phyloP scores from a whole-genome alignment of 2,797 vertebrate species.

The Pseudomugil gertrudae region DNA sequence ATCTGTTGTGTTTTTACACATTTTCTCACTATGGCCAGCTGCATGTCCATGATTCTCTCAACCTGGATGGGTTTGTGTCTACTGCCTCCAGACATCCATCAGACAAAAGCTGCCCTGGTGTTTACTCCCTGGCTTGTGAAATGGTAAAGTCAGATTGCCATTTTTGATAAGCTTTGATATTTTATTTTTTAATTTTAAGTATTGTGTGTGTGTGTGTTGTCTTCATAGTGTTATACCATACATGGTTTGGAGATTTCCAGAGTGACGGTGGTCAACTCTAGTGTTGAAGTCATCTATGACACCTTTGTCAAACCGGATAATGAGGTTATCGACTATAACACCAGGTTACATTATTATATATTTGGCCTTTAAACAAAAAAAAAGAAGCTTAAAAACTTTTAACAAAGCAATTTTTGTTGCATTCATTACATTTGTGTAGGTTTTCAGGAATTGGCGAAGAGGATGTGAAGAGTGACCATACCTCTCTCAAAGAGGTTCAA shows the following conservation, averaged over 20 bases:
- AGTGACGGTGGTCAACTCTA: conserved; percentile 83
- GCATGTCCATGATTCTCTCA: conserved; percentile 84
- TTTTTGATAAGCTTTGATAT: not conserved
- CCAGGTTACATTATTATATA: conserved; percentile 73
- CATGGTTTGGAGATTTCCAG: conserved; percentile 83
- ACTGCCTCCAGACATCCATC: conserved; percentile 58
- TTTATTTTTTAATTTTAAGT: not conserved
- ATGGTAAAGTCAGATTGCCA: conserved; percentile 67
- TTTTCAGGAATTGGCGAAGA: conserved; percentile 84
- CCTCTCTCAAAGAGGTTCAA: conserved; percentile 80
- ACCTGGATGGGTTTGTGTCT: conserved; percentile 83
- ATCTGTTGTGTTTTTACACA: not conserved
- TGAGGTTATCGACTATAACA: conserved; percentile 86
- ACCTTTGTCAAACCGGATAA: conserved; percentile 84
- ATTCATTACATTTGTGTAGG: conserved; percentile 62
- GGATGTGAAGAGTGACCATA: conserved; percentile 74
- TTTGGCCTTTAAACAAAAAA: not conserved
- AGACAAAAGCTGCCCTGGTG: conserved; percentile 67
- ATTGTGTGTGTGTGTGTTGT: not conserved
- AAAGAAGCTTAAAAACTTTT: no score
- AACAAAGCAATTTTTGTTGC: no score
- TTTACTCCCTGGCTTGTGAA: conserved; percentile 86
- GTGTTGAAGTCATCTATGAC: conserved; percentile 84
- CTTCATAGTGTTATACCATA: conserved; percentile 84
- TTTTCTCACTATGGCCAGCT: conserved; percentile 68